Evolutionary conservation across 2,888 invertebrate species (phyloP), one percentile per base, ranked within the genome.

Genomic region (Lasioglossum villosulum): DNA sequence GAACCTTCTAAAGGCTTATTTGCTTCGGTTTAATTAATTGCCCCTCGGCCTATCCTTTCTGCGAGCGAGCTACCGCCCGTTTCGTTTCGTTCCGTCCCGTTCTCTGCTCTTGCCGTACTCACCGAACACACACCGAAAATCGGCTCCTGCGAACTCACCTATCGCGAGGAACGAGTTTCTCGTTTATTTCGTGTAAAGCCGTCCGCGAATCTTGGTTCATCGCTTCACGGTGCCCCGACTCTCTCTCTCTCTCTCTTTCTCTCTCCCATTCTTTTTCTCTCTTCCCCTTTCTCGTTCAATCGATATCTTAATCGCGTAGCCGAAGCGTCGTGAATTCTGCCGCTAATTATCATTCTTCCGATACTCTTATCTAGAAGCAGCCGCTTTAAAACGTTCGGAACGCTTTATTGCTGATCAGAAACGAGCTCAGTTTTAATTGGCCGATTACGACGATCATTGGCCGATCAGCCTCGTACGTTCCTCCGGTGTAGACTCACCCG

Each of bases 11-110:
- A 93, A 90, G 92, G 91, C 92, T 93, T 95, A 93, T 95, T 95
- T 94, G 92, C 94, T 87, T 83, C 92, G 91, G 92, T 93, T 94
- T 95, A 95, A 95, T 95, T 94, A 94, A 93, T 93, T 89, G 89
- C 87, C 90, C 91, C 87, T 87, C 87, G 87, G 87, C 87, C 83
- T 75, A 84, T 86, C 84, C 90, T 85, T 77, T 66, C 78, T 30
- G 71, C 72, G 48, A 56, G 37, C 68, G 79, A 74, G 45, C 77
- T 34, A 23, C n/a, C 27, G 75, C 19, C 34, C 42, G 45, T 56
- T 75, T 16, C 80, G 76, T n/a, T 56, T 3, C 56, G 52, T 48
- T 48, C 19, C 48, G 48, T 59, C 27, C 27, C 59, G 63, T 30
- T 30, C 30, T 30, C 27, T 63, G 30, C 27, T 19, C 19, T 63